Base-by-base conservation (phyloP, 2,797 vertebrate genomes). In the Cichlasoma orientale region DNA sequence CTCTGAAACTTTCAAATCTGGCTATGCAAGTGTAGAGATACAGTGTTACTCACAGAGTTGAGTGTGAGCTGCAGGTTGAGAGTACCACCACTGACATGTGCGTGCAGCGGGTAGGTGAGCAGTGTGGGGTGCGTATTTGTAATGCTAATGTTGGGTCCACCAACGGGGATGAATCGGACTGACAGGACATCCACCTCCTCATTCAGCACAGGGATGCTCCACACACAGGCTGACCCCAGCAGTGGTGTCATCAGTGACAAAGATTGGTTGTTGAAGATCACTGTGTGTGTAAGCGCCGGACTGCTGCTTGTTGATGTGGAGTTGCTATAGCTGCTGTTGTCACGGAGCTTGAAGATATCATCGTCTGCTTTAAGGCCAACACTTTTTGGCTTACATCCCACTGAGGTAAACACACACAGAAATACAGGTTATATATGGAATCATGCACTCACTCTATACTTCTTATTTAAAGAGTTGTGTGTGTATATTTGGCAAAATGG, bases 131-230 rank as follows among this genome's bases (percentile, higher is more conserved):
- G 75, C 2, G 90, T 77, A 0, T 94, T 36, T 4, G 75, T 85
- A 13, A 97, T 95, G 0, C 90, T 94, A 70, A 99, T 86, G 0
- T 89, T 93, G 41, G 94, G 90, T 4, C 96, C 94, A 0, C 92
- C 95, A 50, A 95, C 61, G 0, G 96, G 92, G 5, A 94, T 93
- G 90, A 97, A 99, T 25, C 94, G 94, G 44, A 97, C 94, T 0
- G 97, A 98, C 11, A 97, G 91, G 25, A 98, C 94, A 0, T 99
- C 98, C 85, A 96, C 71, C 83, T 98, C 97, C 66, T 99, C 97
- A 0, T 94, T 94, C 5, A 96, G 90, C 0, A 99, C 91, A 0
- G 97, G 95, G 56, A 97, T 88, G 85, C 52, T 96, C 90, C 88
- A 90, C 77, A 98, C 88, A 47, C 98, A 99, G 2, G 80, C 85